Evolutionary conservation across 2,797 vertebrate genomes (phyloP).

Genomic region (Coilia nasus): DNA sequence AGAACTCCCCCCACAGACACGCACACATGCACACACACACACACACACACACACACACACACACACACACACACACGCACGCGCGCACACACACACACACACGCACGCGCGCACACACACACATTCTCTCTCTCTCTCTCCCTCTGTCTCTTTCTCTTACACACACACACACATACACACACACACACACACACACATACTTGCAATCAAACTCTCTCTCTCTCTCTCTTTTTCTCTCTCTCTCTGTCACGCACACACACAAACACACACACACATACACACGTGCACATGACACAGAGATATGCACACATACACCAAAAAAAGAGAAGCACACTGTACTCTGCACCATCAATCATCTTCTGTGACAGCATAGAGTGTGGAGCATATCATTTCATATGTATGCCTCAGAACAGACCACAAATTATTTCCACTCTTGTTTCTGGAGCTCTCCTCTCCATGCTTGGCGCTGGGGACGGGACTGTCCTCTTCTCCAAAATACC

Average conservation of each 20-base stretch:
- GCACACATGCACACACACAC: no score
- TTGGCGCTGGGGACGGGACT: constrained; percentile 26
- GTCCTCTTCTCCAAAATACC: constrained; percentile 1
- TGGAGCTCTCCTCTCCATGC: constrained; percentile 12
- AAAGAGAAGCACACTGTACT: constrained; percentile 49
- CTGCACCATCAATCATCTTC: constrained; percentile 70
- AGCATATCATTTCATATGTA: constrained; percentile 59
- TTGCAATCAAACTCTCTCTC: not conserved
- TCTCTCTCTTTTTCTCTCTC: not conserved
- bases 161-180: not conserved
- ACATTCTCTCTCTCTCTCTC: no score
- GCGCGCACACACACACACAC: no score
- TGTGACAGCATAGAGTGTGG: constrained; percentile 64
- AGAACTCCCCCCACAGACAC: not conserved
- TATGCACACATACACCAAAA: constrained; percentile 25
- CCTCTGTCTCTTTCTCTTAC: no score
- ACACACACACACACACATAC: not conserved
- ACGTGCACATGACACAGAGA: constrained; percentile 21
- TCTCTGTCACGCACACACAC: not conserved
- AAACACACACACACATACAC: constrained; percentile 1
- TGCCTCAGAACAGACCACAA: constrained; percentile 50
- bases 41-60: not conserved
- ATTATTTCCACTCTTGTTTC: constrained; percentile 40
- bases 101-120: no score
- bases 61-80: not conserved